Evolutionary conservation across 2,113 vertebrate genomes (phyloP).

Genomic region (Pogona vitticeps): DNA sequence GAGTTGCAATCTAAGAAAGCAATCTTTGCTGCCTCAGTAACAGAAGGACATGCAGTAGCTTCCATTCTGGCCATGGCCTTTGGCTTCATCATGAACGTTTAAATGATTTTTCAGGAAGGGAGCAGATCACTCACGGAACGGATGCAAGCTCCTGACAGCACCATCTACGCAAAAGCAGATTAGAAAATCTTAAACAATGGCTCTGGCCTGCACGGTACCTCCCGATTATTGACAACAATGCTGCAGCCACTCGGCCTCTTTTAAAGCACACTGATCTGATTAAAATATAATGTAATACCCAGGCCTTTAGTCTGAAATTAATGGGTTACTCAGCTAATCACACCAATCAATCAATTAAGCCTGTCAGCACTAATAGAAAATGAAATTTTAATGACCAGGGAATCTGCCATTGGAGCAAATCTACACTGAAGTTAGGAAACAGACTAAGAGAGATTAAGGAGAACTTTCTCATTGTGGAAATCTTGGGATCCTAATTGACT

Average conservation of each 20-base stretch:
- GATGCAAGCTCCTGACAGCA: not conserved
- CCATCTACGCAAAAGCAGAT: not conserved
- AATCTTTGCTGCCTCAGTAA: not conserved
- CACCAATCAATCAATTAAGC: conserved; percentile 35
- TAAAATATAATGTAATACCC: conserved; percentile 21
- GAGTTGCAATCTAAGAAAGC: no score
- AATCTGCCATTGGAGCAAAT: conserved; percentile 18
- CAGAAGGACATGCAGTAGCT: not conserved
- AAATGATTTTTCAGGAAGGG: not conserved
- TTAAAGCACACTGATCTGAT: conserved; percentile 11
- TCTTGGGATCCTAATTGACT: conserved; percentile 22
- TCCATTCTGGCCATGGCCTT: no score
- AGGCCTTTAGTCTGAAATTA: conserved; percentile 21
- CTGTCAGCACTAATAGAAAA: conserved; percentile 14
- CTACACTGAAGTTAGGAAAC: not conserved
- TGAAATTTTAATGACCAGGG: conserved; percentile 22
- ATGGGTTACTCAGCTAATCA: conserved; percentile 33
- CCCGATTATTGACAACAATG: not conserved
- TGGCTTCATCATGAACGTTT: not conserved
- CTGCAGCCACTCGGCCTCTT: not conserved
- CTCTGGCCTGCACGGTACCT: not conserved
- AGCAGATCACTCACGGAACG: not conserved
- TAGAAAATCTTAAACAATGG: not conserved
- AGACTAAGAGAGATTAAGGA: conserved; percentile 23
- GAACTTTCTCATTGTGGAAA: conserved; percentile 39